A percentile compares a stretch with the other conserved stretches of the same genome.
phyloP scores from a whole-genome alignment of 2,797 vertebrate genomes.

The Varecia variegata region DNA sequence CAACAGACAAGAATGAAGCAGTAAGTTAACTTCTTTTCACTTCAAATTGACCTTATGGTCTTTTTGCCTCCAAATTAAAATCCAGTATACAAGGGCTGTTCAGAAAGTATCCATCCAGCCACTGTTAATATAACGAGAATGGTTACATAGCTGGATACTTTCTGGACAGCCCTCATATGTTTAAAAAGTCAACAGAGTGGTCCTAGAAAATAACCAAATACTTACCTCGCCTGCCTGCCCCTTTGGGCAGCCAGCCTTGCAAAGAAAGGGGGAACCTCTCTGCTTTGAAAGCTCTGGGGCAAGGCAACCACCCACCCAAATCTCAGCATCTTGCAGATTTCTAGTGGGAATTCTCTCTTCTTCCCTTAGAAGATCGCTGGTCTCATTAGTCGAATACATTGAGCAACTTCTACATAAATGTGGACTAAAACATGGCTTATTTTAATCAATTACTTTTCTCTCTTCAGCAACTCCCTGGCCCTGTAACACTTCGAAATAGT shows the following conservation, averaged over 20 bases:
- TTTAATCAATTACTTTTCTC: not conserved
- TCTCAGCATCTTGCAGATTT: not conserved
- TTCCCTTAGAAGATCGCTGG: not conserved
- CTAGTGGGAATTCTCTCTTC: not conserved
- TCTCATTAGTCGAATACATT: not conserved
- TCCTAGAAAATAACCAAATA: not conserved
- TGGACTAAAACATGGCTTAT: not conserved
- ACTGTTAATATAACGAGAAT: too few relatives aligned
- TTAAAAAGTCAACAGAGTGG: not conserved
- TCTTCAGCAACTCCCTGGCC: not conserved
- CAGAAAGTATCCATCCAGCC: too few relatives aligned
- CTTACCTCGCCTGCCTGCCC: not conserved
- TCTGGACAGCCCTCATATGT: not conserved
- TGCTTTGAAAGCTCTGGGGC: not conserved
- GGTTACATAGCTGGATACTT: too few relatives aligned
- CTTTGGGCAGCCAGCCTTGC: not conserved
- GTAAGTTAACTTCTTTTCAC: slow-evolving; percentile 36
- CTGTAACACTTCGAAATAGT: not conserved
- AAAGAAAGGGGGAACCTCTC: not conserved
- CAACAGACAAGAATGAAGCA: not conserved
- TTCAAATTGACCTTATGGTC: not conserved
- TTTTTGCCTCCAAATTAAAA: not conserved
- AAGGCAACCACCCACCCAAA: not conserved
- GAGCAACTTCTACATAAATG: not conserved
- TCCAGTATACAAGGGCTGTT: not conserved